Conservation (phyloP, 2,113 vertebrate genomes). For the Lycaon pictus region DNA sequence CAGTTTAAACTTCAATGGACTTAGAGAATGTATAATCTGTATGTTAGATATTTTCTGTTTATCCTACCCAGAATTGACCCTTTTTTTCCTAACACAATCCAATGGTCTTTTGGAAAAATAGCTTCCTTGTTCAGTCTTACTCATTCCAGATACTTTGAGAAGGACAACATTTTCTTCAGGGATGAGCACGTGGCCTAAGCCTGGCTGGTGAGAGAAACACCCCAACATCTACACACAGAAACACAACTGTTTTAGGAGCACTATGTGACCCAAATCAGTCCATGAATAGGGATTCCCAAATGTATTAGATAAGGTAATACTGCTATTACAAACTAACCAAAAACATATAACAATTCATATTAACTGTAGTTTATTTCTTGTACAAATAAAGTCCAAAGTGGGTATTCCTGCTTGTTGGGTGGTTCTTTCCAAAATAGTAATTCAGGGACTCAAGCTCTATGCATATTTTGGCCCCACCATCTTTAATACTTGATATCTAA, state of each 20-base stretch:
- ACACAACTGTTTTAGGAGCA: not conserved
- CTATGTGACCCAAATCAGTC: not conserved
- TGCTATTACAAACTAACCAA: not conserved
- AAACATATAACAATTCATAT: not conserved
- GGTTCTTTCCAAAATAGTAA: not conserved
- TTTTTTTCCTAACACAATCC: not conserved
- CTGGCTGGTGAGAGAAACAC: not conserved
- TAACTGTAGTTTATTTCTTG: not conserved
- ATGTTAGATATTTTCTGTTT: not conserved
- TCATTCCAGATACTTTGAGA: not conserved
- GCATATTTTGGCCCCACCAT: not conserved
- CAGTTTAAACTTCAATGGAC: not conserved
- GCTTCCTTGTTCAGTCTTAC: not conserved
- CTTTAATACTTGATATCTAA: not conserved
- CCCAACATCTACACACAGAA: not conserved
- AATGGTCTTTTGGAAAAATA: not conserved
- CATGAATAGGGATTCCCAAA: not conserved
- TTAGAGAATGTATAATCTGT: conserved; percentile 11
- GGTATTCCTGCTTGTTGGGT: not conserved
- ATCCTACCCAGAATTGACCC: not conserved
- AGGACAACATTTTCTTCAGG: not conserved
- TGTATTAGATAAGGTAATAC: not conserved
- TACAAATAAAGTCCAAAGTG: not conserved
- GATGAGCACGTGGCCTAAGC: not conserved
- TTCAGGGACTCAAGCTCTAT: not conserved